phyloP scores from a whole-genome alignment of 1,140 invertebrate species.

The Sycobia sp. region DNA sequence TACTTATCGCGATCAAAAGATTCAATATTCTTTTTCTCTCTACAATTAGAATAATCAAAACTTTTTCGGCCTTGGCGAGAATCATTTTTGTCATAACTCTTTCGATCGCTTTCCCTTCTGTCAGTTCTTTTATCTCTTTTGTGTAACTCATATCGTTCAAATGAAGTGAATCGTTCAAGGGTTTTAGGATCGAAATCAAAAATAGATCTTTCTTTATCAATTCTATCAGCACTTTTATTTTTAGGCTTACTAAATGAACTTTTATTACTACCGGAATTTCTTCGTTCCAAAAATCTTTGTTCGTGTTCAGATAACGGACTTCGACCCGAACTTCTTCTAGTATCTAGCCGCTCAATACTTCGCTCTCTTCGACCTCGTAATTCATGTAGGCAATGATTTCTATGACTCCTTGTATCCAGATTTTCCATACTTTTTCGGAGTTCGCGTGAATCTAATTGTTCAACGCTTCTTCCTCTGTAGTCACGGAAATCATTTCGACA shows the following conservation, averaged over 20 bases:
- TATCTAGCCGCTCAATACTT: slow-evolving; percentile 51
- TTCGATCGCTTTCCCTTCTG: slow-evolving; percentile 20
- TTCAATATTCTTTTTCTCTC: slow-evolving; percentile 5
- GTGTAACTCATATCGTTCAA: slow-evolving; percentile 33
- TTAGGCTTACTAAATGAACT: slow-evolving; percentile 47
- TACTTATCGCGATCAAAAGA: not conserved
- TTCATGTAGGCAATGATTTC: slow-evolving; percentile 36
- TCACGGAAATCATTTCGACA: slow-evolving; percentile 36
- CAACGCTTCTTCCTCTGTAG: slow-evolving; percentile 41
- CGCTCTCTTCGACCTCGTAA: slow-evolving; percentile 37
- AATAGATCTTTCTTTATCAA: slow-evolving; percentile 48
- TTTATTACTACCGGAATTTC: not conserved
- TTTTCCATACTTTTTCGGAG: slow-evolving; percentile 46
- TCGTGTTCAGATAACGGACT: slow-evolving; percentile 20
- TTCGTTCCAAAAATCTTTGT: slow-evolving; percentile 10
- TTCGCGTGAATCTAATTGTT: slow-evolving; percentile 49
- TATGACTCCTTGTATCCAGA: slow-evolving; percentile 40
- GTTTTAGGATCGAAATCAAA: slow-evolving; percentile 54
- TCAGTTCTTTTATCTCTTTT: slow-evolving; percentile 36
- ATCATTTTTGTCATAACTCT: slow-evolving; percentile 42
- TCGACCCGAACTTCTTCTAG: slow-evolving; percentile 37
- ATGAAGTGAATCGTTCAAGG: slow-evolving; percentile 47
- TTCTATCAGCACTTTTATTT: slow-evolving; percentile 51
- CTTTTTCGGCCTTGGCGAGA: slow-evolving; percentile 3
- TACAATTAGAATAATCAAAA: slow-evolving; percentile 1